Percentiles rank a stretch among this genome's conserved stretches.
Conservation (phyloP, 1,140 invertebrate genomes). For the Zaprionus camerounensis region DNA sequence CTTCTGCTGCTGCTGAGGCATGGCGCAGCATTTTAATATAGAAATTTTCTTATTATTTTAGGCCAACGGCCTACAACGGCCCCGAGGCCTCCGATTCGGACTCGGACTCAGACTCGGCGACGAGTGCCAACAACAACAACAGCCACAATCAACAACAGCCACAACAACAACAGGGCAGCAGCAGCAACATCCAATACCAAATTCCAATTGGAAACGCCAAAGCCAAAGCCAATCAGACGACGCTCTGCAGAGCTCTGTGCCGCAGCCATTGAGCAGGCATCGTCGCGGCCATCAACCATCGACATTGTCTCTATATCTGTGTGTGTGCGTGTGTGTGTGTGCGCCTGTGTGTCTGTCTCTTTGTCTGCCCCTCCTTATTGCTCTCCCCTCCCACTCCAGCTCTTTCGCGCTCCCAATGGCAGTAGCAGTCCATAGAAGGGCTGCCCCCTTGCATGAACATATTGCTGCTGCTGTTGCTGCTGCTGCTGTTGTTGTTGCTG, state of each 20-base stretch:
- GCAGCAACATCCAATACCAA: slow-evolving; percentile 64
- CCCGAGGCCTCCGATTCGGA: slow-evolving; percentile 41
- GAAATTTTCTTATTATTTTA: slow-evolving; percentile 83
- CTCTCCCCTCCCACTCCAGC: background rate
- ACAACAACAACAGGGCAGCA: slow-evolving; percentile 18
- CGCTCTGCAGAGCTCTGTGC: slow-evolving; percentile 22
- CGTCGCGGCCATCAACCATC: slow-evolving; percentile 24
- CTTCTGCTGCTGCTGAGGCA: slow-evolving; percentile 54
- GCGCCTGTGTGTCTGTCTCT: background rate
- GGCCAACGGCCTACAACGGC: slow-evolving; percentile 81
- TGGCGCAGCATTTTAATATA: slow-evolving; percentile 82
- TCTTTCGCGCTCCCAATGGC: slow-evolving; percentile 20
- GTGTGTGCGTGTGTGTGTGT: background rate
- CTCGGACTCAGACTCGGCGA: background rate
- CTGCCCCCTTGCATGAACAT: slow-evolving; percentile 43
- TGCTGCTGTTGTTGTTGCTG: background rate
- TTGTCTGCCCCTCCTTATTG: background rate
- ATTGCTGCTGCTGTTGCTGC: background rate
- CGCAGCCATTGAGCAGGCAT: slow-evolving; percentile 41
- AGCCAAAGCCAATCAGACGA: slow-evolving; percentile 46
- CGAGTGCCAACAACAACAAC: slow-evolving; percentile 37
- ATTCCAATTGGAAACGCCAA: slow-evolving; percentile 39
- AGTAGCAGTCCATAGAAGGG: slow-evolving; percentile 48
- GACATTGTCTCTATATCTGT: slow-evolving; percentile 11
- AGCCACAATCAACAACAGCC: background rate